A percentile compares a stretch with the other conserved stretches of the same genome.
Conservation (phyloP, 2,888 invertebrate species). For the Hydriomena furcata region DNA sequence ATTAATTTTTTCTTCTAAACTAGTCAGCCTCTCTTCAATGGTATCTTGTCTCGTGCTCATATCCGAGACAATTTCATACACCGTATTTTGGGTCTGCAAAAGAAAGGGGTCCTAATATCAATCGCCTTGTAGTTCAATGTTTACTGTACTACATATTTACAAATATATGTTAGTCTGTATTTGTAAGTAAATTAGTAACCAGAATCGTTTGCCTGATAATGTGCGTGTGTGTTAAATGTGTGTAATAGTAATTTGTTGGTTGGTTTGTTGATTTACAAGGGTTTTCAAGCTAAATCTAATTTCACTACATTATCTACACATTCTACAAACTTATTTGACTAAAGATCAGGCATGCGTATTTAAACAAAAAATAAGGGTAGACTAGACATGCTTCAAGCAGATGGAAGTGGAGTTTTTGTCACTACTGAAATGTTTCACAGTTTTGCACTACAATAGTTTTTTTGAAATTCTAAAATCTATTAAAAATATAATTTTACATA, state of each 20-base stretch:
- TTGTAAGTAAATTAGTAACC: conserved; percentile 37
- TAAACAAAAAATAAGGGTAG: conserved; percentile 6
- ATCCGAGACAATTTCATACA: conserved; percentile 99
- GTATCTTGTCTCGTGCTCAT: conserved; percentile 97
- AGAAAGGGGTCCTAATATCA: conserved; percentile 83
- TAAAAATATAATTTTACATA: neutral
- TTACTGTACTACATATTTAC: conserved; percentile 61
- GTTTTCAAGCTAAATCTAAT: conserved; percentile 24
- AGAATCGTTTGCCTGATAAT: conserved; percentile 24
- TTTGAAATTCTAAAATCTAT: neutral
- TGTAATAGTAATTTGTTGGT: conserved; percentile 28
- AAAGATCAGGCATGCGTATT: conserved; percentile 36
- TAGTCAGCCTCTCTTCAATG: conserved; percentile 95
- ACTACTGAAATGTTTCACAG: too few species aligned
- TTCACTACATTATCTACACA: neutral
- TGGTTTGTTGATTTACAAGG: neutral
- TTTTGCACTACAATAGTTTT: too few species aligned
- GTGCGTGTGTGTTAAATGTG: conserved; percentile 35
- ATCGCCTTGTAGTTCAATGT: conserved; percentile 76
- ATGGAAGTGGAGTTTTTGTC: conserved; percentile 38
- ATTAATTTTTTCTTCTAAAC: conserved; percentile 95
- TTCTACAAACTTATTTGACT: conserved; percentile 22
- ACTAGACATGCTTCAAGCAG: conserved; percentile 52
- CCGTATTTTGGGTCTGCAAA: conserved; percentile 97
- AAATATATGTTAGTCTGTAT: conserved; percentile 51